Evolutionary conservation across 2,113 vertebrate genomes (phyloP), one percentile per base, ranked within the genome.

Genomic region (Rhabdomys dilectus): DNA sequence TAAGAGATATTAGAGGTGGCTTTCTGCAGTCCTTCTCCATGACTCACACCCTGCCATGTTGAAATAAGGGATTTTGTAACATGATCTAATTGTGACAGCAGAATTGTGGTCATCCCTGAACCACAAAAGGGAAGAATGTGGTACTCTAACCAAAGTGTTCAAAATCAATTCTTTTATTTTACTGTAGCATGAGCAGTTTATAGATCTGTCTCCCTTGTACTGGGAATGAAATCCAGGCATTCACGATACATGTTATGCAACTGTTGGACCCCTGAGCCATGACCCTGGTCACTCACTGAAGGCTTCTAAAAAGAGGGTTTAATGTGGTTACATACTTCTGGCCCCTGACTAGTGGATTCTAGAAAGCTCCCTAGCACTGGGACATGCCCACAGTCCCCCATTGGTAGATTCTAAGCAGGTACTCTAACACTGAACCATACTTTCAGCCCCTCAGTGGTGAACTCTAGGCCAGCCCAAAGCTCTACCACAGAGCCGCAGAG

Each of bases 1-100:
- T 87, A 93, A 90, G 88, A 16, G 89, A 62, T 76, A 76, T 21
- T 73, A 45, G 34, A 72, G 89, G 3, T 94, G 60, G 26, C 24
- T 3, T 1, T 34, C 86, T n/a, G 72, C 26, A n/a, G 3, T 12
- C 75, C 88, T 1, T 11, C 10, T 78, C 31, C 73, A 88, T 90
- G 62, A 72, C 73, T 94, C 91, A 48, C 48, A 31, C 66, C 85
- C 56, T 93, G 3, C 19, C 78, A 48, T 89, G 31, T 89, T 93
- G 89, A 85, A 68, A 75, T 53, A 31, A 7, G 29, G 91, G 89
- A 86, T 51, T 48, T 45, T 73, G 6, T 70, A 72, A 19, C 36
- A 42, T 45, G 60, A 48, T 85, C 93, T 36, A 88, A 92, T 8
- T 48, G 10, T 51, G 22, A 62, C 64, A 86, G 53, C 17, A 31